Evolutionary conservation across 1,140 invertebrate species (phyloP), one percentile per base, ranked within the genome.

Genomic region (Charaxes varanes): DNA sequence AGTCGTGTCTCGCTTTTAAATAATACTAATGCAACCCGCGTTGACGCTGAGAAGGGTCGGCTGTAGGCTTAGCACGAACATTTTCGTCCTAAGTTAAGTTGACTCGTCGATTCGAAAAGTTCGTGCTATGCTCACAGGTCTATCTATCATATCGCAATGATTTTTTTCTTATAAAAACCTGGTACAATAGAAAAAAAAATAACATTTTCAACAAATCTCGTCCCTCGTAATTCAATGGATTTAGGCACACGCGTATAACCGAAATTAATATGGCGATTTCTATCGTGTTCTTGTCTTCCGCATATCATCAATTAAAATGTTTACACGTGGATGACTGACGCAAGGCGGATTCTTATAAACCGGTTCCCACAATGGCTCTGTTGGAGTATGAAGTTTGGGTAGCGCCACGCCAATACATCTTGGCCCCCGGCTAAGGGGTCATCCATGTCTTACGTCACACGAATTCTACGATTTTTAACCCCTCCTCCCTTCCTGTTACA

Each of bases 251-350:
- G 33, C 53, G 41, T 52, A 60, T 23, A 43, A 32, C 12, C 53
- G 63, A 62, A 57, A 48, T 52, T 59, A 53, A 55, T 33, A 59
- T 49, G 32, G 52, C 48, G 59, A 74, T 67, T 52, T 44, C 47
- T 65, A 74, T 70, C 18, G 33, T 38, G 56, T 70, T 72, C 73
- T 77, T 69, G 64, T 71, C 65, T 80, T 80, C 76, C 73, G 61
- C 62, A 86, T 87, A 53, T 79, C 65, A 73, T 73, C 69, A 78
- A 76, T 78, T 76, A 76, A 78, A 73, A 77, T 76, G 41, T 77
- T 76, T 80, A 72, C 72, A 76, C 72, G 72, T 73, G 72, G 62
- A 60, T 70, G 68, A 72, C 63, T 72, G 69, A 77, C 65, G 68
- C 60, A 67, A 70, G 58, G 57, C 68, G 61, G 51, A 70, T 74